phyloP scores from a whole-genome alignment of 2,888 invertebrate species.

The Boloria euphrosyne region DNA sequence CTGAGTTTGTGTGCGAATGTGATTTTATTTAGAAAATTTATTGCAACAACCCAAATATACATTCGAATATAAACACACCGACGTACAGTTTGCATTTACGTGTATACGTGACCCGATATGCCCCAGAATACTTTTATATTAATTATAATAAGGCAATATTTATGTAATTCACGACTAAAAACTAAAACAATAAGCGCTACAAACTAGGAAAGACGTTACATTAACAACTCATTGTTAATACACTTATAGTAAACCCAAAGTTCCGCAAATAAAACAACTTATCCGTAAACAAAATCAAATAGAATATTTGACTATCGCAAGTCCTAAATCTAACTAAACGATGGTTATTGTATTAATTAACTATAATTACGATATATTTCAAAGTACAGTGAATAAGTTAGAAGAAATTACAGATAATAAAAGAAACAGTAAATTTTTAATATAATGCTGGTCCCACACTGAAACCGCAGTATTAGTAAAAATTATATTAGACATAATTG shows the following conservation, averaged over 20 bases:
- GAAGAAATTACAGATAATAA: conserved; percentile 7
- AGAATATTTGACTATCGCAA: conserved; percentile 23
- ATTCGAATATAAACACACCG: conserved; percentile 43
- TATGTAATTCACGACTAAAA: conserved; percentile 29
- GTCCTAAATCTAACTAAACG: not conserved
- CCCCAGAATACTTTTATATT: conserved; percentile 27
- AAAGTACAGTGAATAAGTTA: conserved; percentile 13
- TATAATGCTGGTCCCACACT: not conserved
- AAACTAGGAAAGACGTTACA: conserved; percentile 48
- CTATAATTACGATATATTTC: not conserved
- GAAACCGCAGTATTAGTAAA: too few relatives aligned
- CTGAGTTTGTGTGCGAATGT: conserved; percentile 50
- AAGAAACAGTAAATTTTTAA: not conserved
- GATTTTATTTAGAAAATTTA: conserved; percentile 67
- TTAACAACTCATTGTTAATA: conserved; percentile 49
- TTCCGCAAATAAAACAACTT: conserved; percentile 53
- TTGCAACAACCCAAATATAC: conserved; percentile 79
- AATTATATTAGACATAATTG: too few relatives aligned
- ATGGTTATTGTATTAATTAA: conserved; percentile 8
- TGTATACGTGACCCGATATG: conserved; percentile 27
- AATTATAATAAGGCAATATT: conserved; percentile 36
- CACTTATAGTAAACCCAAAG: conserved; percentile 62
- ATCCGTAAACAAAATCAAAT: conserved; percentile 31
- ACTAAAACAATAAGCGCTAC: conserved; percentile 24
- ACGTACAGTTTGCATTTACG: conserved; percentile 42